Base-by-base conservation (phyloP, 2,888 invertebrate species). In the Epistrophe eligans region DNA sequence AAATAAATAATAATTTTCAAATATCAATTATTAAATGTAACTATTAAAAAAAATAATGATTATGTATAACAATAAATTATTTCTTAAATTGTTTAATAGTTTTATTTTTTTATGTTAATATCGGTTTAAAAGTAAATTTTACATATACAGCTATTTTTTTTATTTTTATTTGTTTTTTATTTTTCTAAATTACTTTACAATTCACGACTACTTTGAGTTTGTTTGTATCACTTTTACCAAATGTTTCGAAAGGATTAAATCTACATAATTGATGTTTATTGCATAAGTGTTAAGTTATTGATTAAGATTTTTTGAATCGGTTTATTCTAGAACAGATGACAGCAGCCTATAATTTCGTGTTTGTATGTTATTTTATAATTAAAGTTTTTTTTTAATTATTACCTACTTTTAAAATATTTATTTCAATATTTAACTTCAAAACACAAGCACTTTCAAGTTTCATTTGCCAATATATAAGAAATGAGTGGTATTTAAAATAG, bases 41-140 rank as follows among this genome's bases (percentile, higher is more conserved):
- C 52, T 70, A 40, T 10, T 32, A 50, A 60, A 73, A 72, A 13
- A 24, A 85, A 77, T 48, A 58, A 81, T 45, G 43, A 70, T 40
- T 62, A 19, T 24, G 17, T 64, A 73, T 79, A 77, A 82, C 64
- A 85, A 85, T 82, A 85, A 82, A 71, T 85, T 82, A 82, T 57
- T 66, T 64, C 38, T 62, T 40, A 71, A 62, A 38, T 55, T 52
- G 40, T 52, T 55, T 55, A 28, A 55, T 55, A 32, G 52, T 52
- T 52, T 55, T 58, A 10, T 55, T 70, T 10, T 55, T 35, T 11
- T 35, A 9, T 45, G n/a, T 38, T 55, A 60, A 52, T 57, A 43
- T 43, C 11, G 11, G 45, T 80, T 67, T 50, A 40, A 62, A 40
- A 70, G 40, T 66, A 60, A 72, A 58, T 4, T 72, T 55, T 60